These are phyloP conservation scores for Semnornis frantzii DNA, from an alignment of 2,113 vertebrate genomes.

Conservation along the genomic window DNA sequence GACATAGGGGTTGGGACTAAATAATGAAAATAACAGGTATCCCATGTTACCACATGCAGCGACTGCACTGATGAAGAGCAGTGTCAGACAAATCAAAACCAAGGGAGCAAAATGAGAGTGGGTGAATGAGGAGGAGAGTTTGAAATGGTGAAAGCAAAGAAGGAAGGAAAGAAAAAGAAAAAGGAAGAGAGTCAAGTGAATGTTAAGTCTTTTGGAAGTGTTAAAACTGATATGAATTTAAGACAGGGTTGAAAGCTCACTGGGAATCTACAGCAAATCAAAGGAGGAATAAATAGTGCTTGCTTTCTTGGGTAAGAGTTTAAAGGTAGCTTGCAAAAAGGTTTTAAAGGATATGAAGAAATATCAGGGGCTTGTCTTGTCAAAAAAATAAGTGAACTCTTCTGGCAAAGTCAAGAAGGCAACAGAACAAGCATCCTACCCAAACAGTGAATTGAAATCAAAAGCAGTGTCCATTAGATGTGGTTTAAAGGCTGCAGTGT, in stretches of 20 bases:
- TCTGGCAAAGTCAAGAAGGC: slow-evolving; percentile 20
- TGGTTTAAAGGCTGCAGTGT: slow-evolving; percentile 4
- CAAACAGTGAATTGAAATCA: neutral
- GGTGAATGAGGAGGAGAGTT: slow-evolving; percentile 73
- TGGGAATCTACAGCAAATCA: slow-evolving; percentile 41
- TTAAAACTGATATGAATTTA: slow-evolving; percentile 77
- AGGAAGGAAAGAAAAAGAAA: slow-evolving; percentile 78
- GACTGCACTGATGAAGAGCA: slow-evolving; percentile 84
- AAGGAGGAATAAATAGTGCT: neutral
- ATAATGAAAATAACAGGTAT: slow-evolving; percentile 88
- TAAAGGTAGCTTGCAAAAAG: neutral
- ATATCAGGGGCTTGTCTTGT: neutral
- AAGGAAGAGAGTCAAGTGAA: slow-evolving; percentile 82
- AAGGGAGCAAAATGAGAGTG: slow-evolving; percentile 75
- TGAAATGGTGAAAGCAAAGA: slow-evolving; percentile 80
- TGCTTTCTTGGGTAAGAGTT: neutral
- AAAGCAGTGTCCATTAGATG: neutral
- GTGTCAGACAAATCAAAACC: slow-evolving; percentile 80
- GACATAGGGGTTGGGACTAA: slow-evolving; percentile 97
- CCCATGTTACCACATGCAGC: slow-evolving; percentile 85
- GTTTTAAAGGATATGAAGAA: slow-evolving; percentile 2
- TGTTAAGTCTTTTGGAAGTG: slow-evolving; percentile 71
- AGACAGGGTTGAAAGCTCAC: slow-evolving; percentile 65
- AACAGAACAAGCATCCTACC: slow-evolving; percentile 22
- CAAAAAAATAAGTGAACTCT: slow-evolving; percentile 55